Percentiles rank a stretch among this genome's conserved stretches.
Evolutionary conservation across 37 sponge, comb jelly and placozoan species (phyloP).

Genomic region (Cladorhizidae sp.): DNA sequence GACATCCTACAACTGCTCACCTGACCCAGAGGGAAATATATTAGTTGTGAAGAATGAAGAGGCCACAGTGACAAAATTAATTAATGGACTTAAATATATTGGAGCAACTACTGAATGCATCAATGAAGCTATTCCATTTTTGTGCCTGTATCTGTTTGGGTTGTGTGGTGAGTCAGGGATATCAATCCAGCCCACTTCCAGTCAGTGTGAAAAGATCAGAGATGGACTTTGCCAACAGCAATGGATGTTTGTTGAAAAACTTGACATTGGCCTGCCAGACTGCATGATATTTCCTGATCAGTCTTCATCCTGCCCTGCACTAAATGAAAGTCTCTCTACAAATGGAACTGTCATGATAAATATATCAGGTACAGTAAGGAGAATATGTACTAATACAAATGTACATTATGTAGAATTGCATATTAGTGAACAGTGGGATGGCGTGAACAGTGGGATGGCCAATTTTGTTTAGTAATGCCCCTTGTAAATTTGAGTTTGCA

Average conservation of each 20-base stretch:
- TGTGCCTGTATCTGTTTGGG: conserved; percentile 23
- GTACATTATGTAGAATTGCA: too few relatives aligned
- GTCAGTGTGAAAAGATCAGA: conserved; percentile 22
- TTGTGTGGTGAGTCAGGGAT: neutral
- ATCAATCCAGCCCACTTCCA: neutral
- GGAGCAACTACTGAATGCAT: conserved; percentile 8
- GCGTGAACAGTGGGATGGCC: too few relatives aligned
- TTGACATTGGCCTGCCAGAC: conserved; percentile 1
- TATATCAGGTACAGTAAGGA: neutral
- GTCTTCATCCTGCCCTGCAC: conserved; percentile 1
- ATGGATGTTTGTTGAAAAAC: neutral
- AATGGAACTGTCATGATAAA: neutral
- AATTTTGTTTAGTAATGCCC: too few relatives aligned
- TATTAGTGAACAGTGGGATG: too few relatives aligned
- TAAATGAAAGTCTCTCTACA: neutral
- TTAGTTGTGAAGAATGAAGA: neutral
- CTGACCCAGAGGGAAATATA: neutral
- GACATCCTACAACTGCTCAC: neutral
- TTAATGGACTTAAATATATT: neutral
- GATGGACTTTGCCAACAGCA: neutral
- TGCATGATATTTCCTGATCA: neutral
- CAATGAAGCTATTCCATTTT: neutral
- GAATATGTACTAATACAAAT: too few relatives aligned
- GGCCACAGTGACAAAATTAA: neutral
- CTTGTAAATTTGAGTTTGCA: too few relatives aligned